These are phyloP conservation scores for Lepus timidus DNA, from an alignment of 2,113 vertebrate species.

Conservation along the genomic window DNA sequence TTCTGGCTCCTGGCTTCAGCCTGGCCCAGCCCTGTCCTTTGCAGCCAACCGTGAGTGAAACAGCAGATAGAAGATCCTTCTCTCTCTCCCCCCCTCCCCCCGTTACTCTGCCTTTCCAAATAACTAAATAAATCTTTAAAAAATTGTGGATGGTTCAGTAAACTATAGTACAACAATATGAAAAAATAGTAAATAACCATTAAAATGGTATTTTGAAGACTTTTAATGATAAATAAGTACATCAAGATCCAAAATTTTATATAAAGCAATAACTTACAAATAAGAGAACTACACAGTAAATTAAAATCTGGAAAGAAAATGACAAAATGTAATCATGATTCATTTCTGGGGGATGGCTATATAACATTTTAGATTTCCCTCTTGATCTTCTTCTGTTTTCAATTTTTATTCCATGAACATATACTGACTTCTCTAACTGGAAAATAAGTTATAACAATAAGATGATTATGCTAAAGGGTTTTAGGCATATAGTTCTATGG, in stretches of 20 bases:
- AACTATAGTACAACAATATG: neutral
- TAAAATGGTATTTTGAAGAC: conserved; percentile 52
- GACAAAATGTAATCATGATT: conserved; percentile 21
- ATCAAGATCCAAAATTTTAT: neutral
- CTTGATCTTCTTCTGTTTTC: neutral
- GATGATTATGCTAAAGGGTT: neutral
- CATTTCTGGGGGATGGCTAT: conserved; percentile 5
- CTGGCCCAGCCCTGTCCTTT: too few relatives aligned
- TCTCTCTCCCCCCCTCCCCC: too few relatives aligned
- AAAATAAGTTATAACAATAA: conserved; percentile 26
- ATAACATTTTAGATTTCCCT: conserved; percentile 44
- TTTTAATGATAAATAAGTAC: conserved; percentile 47
- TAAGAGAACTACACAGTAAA: conserved; percentile 9
- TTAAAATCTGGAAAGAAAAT: conserved; percentile 54
- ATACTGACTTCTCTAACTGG: conserved; percentile 25
- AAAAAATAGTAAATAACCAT: conserved; percentile 45
- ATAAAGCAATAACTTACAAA: conserved; percentile 27
- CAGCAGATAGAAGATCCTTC: too few relatives aligned
- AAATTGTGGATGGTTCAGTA: conserved; percentile 18
- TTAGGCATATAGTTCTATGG: conserved; percentile 1
- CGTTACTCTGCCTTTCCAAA: too few relatives aligned
- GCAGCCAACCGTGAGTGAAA: too few relatives aligned
- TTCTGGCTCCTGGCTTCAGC: too few relatives aligned
- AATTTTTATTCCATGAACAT: conserved; percentile 46
- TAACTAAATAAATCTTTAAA: neutral